A percentile compares a stretch with the other conserved stretches of the same genome.
Evolutionary conservation across 2,113 vertebrate species (phyloP).

Genomic region (Mus musculus): DNA sequence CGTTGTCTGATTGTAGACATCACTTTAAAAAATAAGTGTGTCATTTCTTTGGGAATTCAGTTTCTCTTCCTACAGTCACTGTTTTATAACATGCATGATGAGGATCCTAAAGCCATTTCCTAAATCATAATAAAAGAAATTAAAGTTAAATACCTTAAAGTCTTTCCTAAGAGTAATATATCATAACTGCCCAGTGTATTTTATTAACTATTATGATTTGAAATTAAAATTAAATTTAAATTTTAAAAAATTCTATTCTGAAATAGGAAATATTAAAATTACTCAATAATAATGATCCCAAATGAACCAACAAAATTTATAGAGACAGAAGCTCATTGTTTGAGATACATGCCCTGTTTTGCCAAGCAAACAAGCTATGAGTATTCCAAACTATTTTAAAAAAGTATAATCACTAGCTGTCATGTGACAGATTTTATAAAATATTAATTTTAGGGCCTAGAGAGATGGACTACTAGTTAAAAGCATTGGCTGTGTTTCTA

Average conservation of each 20-base stretch:
- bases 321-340: background rate
- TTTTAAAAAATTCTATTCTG: slow-evolving; percentile 35
- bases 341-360: background rate
- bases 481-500: background rate
- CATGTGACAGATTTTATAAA: background rate
- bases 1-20: slow-evolving; percentile 36
- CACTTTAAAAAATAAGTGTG: slow-evolving; percentile 51
- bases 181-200: background rate
- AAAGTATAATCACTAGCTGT: slow-evolving; percentile 18
- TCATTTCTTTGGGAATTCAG: slow-evolving; percentile 46
- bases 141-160: slow-evolving; percentile 63
- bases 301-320: slow-evolving; percentile 31
- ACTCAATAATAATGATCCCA: slow-evolving; percentile 23
- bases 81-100: slow-evolving; percentile 41
- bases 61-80: slow-evolving; percentile 59
- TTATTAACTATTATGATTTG: slow-evolving; percentile 10
- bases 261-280: slow-evolving; percentile 24
- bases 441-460: background rate
- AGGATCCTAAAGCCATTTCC: slow-evolving; percentile 41
- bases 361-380: slow-evolving; percentile 21
- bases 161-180: slow-evolving; percentile 52
- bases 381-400: slow-evolving; percentile 20
- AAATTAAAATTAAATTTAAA: slow-evolving; percentile 11
- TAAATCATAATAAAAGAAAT: slow-evolving; percentile 65
- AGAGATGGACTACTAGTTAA: background rate